Evolutionary conservation across 2,888 invertebrate species (phyloP), one percentile per base, ranked within the genome.

Genomic region (Steinernema carpocapsae): DNA sequence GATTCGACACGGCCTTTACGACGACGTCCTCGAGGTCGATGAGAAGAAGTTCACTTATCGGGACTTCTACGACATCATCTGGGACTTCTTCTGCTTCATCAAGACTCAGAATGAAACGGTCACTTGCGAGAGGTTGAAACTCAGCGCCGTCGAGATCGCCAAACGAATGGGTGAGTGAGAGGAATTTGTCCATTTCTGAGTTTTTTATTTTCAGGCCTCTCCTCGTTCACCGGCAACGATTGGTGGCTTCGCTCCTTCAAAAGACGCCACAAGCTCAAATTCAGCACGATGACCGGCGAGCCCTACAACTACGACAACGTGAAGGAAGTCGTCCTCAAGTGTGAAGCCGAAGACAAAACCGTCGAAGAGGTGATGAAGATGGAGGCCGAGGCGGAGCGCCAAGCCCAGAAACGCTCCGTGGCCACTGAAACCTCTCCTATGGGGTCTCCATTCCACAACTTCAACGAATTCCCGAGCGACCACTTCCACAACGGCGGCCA

Each of bases 11-110:
- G 64, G 64, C 3, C 64, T 64, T 7, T 64, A 32, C 64, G 64
- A 64, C n/a, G 64, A 64, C 64, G 64, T 64, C 37, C 64, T 64
- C 26, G 64, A 64, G 32, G 37, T 29, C 12, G 26, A 22, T 1
- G 64, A 32, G 4, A 64, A 32, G 64, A 64, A 29, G 64, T 64
- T 64, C 64, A 32, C 64, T 1, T 64, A 64, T 17, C 64, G 64
- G 17, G 64, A 64, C n/a, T 64, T 64, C 64, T 64, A 64, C 32
- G 26, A 64, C 64, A 26, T 29, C 32, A 32, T 64, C 32, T 64
- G 64, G 64, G 64, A 64, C 64, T 64, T 64, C n/a, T 64, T 64
- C 32, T 64, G 64, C 37, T 64, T 32, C 64, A 64, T 64, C 32
- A 64, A 37, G 37, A 64, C 22, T 17, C 64, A 64, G 19, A 26